Base-by-base conservation (phyloP, 2,888 invertebrate species). In the Hemistola chrysoprasaria region DNA sequence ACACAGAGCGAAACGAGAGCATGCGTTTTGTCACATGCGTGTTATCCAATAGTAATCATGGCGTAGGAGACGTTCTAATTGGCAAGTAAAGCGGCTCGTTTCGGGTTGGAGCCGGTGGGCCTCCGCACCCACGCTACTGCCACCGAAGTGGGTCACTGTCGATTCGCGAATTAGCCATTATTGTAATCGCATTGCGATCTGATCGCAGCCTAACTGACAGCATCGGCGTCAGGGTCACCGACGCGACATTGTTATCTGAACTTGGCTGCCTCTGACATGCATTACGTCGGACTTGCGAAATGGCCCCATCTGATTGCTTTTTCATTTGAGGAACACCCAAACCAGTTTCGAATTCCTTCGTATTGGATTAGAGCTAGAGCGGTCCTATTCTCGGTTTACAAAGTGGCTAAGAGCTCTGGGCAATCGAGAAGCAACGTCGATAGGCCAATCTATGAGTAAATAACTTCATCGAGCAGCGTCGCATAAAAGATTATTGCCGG, bases 141-240 rank as follows among this genome's bases (percentile, higher is more conserved):
- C 5, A 56, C 34, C 60, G 49, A 79, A 65, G 62, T 78, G 51
- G 79, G 81, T 79, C 79, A 80, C 73, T 74, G 78, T 69, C 76
- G 66, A 71, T 74, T 70, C 61, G 72, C 74, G 63, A 70, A 71
- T 62, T 62, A 55, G 63, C 60, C 62, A 62, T 68, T 68, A 71
- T 67, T 71, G 72, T 77, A 70, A 72, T 73, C 69, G 66, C 65
- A 71, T 77, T 73, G 69, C 60, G 59, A 54, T 57, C 55, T 42
- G 53, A 46, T 56, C 44, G 51, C 51, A 2, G 42, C 50, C 51
- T 37, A 34, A 47, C 42, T 53, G 50, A 48, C 50, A 47, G 42
- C 53, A 46, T 48, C 44, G 38, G 40, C 45, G 36, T 52, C 63
- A 57, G 61, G 65, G 64, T 65, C 68, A 69, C 48, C 59, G 53